These are phyloP conservation scores for Crotophaga sulcirostris DNA, from an alignment of 2,113 vertebrate species.

Conservation along the genomic window DNA sequence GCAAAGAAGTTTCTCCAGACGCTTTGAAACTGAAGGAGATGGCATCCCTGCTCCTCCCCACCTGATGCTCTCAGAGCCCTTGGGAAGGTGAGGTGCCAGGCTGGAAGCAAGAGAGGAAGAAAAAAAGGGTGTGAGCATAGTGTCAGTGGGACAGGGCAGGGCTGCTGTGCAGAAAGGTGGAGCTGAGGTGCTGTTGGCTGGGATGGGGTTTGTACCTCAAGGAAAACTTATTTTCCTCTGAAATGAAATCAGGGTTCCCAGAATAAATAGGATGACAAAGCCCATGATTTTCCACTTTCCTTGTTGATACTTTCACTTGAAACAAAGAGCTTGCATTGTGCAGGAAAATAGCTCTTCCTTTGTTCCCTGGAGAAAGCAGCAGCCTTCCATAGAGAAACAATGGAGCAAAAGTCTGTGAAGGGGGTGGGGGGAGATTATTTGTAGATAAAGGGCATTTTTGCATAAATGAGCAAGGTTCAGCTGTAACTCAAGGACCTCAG, in stretches of 20 bases:
- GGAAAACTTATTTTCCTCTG: neutral
- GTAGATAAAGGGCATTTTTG: constrained; percentile 24
- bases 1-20: neutral
- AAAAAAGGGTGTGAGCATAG: neutral
- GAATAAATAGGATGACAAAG: neutral
- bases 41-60: accelerated
- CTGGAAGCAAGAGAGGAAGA: neutral
- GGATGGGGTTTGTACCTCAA: neutral
- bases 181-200: neutral
- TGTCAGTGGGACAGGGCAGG: neutral
- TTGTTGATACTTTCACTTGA: neutral
- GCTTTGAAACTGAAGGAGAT: neutral
- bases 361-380: constrained; percentile 31
- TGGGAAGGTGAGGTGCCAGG: neutral
- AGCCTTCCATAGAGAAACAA: constrained; percentile 32
- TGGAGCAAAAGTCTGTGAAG: neutral
- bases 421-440: neutral
- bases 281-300: constrained; percentile 4
- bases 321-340: constrained; percentile 37
- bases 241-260: neutral
- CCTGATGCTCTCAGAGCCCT: neutral
- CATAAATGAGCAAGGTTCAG: neutral
- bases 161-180: neutral
- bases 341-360: constrained; percentile 46
- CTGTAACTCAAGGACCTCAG: neutral